Evolutionary conservation across 2,888 invertebrate genomes (phyloP), one percentile per base, ranked within the genome.

Genomic region (Acleris emargana): DNA sequence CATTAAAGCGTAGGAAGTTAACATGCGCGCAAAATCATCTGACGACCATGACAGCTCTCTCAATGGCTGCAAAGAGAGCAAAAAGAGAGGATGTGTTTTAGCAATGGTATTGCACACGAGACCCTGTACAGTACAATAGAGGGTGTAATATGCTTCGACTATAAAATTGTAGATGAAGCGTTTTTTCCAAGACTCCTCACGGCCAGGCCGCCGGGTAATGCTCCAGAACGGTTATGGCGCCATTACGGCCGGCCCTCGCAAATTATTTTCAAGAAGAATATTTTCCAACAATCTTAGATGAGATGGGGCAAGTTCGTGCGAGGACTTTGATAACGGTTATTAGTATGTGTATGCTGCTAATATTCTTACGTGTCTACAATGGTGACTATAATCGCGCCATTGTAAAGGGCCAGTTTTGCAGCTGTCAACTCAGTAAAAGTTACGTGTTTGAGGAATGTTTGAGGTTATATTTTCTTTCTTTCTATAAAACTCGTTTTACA

Each of bases 251-350:
- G 25, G 54, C 49, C 62, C n/a, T 28, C 55, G 50, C 62, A 62
- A 57, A 62, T 62, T 62, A 62, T 62, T 62, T 62, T 50, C 54
- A 62, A 57, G 62, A 54, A 54, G 61, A 55, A 62, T 62, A 62
- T 57, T 55, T 62, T 62, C 50, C 16, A 43, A 43, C 28, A 55
- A 55, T 62, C 62, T 62, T 43, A 38, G 55, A 54, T 22, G 49
- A 50, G 55, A 62, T 50, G 62, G 62, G 42, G 22, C 50, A 62
- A 55, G 50, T 62, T 55, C 55, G 62, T 57, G 50, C 52, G 13
- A 17, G 4, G 62, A 55, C 62, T 62, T 47, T 38, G 49, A 45
- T 49, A n/a, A 59, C 18, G 17, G 20, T 52, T 3, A 16, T 11
- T 9, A 5, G 38, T 20, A 17, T 1, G 13, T 2, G 2, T 16